These are phyloP conservation scores for Asobara japonica DNA, from an alignment of 1,140 invertebrate species.

Conservation along the genomic window DNA sequence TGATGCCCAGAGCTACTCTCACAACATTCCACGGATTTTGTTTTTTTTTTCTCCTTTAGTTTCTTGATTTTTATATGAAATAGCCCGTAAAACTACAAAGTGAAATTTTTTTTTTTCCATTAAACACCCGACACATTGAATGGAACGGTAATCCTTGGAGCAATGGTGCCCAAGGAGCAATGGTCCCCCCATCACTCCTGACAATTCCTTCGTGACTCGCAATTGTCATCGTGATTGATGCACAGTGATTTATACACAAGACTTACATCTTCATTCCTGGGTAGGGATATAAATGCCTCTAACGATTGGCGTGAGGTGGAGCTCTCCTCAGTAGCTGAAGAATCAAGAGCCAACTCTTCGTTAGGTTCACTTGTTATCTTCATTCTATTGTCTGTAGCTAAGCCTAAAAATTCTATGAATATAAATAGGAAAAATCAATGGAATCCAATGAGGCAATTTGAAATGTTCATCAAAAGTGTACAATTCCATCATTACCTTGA, in stretches of 20 bases:
- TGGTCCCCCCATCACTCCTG: background rate
- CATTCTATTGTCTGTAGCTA: conserved; percentile 20
- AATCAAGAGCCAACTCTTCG: conserved; percentile 38
- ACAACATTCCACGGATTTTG: background rate
- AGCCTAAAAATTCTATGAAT: background rate
- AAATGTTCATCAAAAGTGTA: too few species aligned
- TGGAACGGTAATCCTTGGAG: background rate
- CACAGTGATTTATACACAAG: conserved; percentile 32
- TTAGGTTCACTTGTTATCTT: conserved; percentile 42
- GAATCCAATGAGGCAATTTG: too few species aligned
- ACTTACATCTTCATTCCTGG: conserved; percentile 47
- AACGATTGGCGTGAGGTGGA: conserved; percentile 47
- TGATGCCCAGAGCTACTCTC: conserved; percentile 17
- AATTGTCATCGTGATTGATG: conserved; percentile 40
- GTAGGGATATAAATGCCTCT: conserved; percentile 44
- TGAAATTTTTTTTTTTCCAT: background rate
- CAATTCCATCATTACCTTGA: too few species aligned
- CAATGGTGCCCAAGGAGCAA: background rate
- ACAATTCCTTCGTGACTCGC: conserved; percentile 22
- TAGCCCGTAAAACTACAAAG: background rate
- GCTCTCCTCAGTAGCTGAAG: conserved; percentile 33
- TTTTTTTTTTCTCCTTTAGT: too few species aligned
- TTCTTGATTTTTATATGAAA: conserved; percentile 9
- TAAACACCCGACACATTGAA: background rate
- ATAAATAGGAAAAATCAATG: too few species aligned